Percentiles rank a stretch among this genome's conserved stretches.
These are phyloP conservation scores for Peromyscus nudipes DNA, from an alignment of 2,797 vertebrate species.

Conservation along the genomic window DNA sequence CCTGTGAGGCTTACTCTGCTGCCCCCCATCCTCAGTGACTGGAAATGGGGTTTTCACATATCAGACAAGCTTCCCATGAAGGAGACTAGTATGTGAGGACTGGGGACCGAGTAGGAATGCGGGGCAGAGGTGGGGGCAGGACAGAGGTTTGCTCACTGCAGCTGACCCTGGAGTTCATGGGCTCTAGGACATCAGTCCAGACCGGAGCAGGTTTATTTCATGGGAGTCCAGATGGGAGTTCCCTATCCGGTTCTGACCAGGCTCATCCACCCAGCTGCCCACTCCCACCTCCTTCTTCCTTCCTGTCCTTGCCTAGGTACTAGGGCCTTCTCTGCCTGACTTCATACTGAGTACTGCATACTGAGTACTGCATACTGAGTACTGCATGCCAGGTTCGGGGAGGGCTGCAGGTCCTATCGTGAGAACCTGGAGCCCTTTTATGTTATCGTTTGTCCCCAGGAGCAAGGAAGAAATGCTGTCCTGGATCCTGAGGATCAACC, in stretches of 20 bases:
- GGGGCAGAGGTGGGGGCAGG: background rate
- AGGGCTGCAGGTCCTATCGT: background rate
- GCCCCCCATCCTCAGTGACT: background rate
- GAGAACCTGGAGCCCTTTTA: background rate
- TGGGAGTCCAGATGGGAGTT: background rate
- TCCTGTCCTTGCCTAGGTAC: background rate
- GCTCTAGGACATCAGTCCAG: background rate
- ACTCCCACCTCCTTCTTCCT: background rate
- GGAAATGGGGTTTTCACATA: background rate
- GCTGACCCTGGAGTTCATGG: background rate
- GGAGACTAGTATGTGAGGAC: background rate
- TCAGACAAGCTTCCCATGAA: background rate
- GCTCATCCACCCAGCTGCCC: no score
- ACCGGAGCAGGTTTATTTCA: background rate
- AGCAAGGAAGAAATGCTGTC: constrained; percentile 98
- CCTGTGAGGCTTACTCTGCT: background rate
- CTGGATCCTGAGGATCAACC: constrained; percentile 98
- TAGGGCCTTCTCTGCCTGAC: background rate
- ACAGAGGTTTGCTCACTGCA: background rate
- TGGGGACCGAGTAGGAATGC: background rate
- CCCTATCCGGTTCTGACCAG: background rate
- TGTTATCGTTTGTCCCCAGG: constrained; percentile 83
- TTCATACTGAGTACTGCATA: background rate
- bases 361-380: background rate
- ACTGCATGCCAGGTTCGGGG: background rate